Evolutionary conservation across 1,140 invertebrate species (phyloP).

Genomic region (Drosophila ironensis): DNA sequence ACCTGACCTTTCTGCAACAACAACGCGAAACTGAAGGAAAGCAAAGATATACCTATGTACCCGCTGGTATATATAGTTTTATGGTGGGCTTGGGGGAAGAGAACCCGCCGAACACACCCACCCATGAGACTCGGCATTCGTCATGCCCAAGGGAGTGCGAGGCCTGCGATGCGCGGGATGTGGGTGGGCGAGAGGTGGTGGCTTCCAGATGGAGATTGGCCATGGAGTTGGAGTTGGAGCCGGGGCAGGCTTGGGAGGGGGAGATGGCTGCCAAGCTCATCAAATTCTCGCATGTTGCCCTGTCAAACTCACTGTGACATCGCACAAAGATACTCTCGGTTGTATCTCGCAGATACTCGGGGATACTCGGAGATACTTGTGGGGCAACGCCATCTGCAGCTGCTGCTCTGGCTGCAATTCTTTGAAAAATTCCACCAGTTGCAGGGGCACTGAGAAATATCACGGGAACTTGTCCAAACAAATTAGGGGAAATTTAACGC

Average conservation of each 20-base stretch:
- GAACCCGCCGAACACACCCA: constrained; percentile 35
- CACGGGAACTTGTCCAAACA: not conserved
- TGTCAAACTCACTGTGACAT: constrained; percentile 74
- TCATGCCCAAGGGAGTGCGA: constrained; percentile 27
- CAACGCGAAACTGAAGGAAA: not conserved
- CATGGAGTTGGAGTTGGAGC: not conserved
- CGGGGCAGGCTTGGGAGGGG: not conserved
- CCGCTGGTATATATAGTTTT: constrained; percentile 21
- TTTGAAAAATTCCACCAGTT: constrained; percentile 74
- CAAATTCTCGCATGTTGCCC: constrained; percentile 79
- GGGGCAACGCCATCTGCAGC: constrained; percentile 63
- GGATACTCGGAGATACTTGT: constrained; percentile 20
- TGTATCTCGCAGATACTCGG: constrained; percentile 38
- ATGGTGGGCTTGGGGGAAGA: constrained; percentile 16
- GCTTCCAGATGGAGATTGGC: not conserved
- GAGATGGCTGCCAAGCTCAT: constrained; percentile 47
- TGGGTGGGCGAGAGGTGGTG: constrained; percentile 11
- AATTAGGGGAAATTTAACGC: not conserved
- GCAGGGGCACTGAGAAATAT: constrained; percentile 18
- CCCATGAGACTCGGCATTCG: constrained; percentile 31
- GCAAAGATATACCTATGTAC: constrained; percentile 30
- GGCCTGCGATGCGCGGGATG: constrained; percentile 8
- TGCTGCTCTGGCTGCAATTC: constrained; percentile 61
- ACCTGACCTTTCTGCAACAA: constrained; percentile 59
- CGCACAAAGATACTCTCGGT: constrained; percentile 21